Base-by-base conservation (phyloP, 1,140 invertebrate species). In the Drosophila albomicans region DNA sequence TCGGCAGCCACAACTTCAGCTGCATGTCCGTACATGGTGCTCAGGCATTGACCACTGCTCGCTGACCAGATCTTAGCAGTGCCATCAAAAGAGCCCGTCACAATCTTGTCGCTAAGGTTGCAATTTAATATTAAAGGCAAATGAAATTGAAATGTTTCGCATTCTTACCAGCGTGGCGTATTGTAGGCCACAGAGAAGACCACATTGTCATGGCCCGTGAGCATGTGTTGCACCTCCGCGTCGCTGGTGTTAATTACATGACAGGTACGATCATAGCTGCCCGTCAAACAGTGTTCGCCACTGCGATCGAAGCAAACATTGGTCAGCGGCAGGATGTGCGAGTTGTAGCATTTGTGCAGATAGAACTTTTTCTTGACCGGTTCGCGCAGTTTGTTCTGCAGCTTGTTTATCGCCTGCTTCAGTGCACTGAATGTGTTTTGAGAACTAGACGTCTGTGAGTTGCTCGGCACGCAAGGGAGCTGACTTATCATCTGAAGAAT, bases 181-280 rank as follows among this genome's bases (percentile, higher is more conserved):
- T 97, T 97, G 82, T 96, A 97, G 56, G 94, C 94, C 13, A 97
- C 96, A 2, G 95, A 94, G 93, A 96, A 97, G 2, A 97, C 96
- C 57, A 96, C 96, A 93, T 97, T 97, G 65, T 95, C 94, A 84
- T 97, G 96, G 20, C 96, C 96, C 43, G 94, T 92, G 8, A 97
- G 93, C 45, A 95, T 95, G 81, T 95, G 94, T 75, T 95, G 90
- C 84, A 97, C 96, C 59, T 94, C 93, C 35, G 96, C 96, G n/a
- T 94, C 94, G 58, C 95, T 94, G 69, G 96, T 95, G 90, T 96
- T 94, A 95, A 96, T 97, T 66, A 97, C 93, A 92, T 96, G 96
- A 93, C 96, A 97, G n/a, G 96, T 97, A 80, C 96, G 93, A 92
- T 97, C 96, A 91, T 97, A 97, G 92, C 96, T 97, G 54, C 96